A percentile compares a stretch with the other conserved stretches of the same genome.
Evolutionary conservation across 2,113 vertebrate genomes (phyloP).

Genomic region (Amia ocellicauda): DNA sequence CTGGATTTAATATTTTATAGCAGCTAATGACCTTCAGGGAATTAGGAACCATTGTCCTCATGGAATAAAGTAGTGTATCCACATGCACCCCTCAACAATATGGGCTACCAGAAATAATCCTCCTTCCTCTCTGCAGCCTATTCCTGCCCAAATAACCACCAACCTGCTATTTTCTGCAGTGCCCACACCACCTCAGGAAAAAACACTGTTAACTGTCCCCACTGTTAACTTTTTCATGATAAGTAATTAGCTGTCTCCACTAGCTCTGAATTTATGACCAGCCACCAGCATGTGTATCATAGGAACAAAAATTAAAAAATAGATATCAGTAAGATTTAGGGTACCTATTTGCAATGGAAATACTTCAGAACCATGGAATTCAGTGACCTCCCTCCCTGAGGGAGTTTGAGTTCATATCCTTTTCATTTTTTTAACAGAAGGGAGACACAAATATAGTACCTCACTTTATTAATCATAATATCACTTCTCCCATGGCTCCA

Average conservation of each 20-base stretch:
- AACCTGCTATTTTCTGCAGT: background rate
- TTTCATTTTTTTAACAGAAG: background rate
- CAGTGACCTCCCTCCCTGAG: background rate
- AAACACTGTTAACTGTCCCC: background rate
- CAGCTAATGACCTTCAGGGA: too few species aligned
- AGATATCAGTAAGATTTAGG: constrained; percentile 16
- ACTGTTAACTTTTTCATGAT: background rate
- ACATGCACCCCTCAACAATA: too few species aligned
- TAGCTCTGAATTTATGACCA: background rate
- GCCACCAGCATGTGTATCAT: constrained; percentile 7
- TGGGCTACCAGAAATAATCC: too few species aligned
- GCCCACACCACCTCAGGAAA: background rate
- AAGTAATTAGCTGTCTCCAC: constrained; percentile 14
- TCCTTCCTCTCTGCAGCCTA: too few species aligned
- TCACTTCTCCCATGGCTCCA: too few species aligned
- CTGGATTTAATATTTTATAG: too few species aligned
- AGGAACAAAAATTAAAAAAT: too few species aligned
- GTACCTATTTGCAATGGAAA: constrained; percentile 4
- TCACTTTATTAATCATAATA: too few species aligned
- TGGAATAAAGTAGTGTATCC: too few species aligned
- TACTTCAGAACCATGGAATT: background rate
- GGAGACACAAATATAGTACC: too few species aligned
- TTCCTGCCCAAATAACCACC: too few species aligned
- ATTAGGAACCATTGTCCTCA: too few species aligned
- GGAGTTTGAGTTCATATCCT: background rate